phyloP scores from a whole-genome alignment of 2,888 invertebrate genomes.

The Notodonta ziczac region DNA sequence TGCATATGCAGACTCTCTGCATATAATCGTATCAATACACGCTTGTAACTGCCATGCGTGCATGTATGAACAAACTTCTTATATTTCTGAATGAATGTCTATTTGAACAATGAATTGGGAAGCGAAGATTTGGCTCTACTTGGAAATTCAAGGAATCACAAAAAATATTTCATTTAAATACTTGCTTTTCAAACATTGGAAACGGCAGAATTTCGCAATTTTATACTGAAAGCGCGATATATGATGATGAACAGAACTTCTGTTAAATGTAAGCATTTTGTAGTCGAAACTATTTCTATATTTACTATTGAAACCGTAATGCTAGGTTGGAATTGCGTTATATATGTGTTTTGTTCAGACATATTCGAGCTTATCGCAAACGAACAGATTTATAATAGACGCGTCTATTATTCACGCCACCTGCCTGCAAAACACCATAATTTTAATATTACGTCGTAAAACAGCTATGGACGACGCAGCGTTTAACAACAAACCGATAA shows the following conservation, averaged over 20 bases:
- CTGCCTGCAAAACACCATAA: constrained; percentile 2
- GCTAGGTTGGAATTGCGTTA: too few relatives aligned
- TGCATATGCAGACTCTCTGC: too few relatives aligned
- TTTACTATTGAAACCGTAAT: background rate
- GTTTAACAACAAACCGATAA: background rate
- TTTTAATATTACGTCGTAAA: constrained; percentile 1
- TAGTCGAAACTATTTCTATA: too few relatives aligned
- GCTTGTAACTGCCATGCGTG: too few relatives aligned
- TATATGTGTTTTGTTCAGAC: background rate
- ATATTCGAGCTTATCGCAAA: background rate
- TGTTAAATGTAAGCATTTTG: background rate
- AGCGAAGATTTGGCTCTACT: too few relatives aligned
- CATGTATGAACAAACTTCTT: too few relatives aligned
- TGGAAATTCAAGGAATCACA: too few relatives aligned
- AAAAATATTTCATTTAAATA: too few relatives aligned
- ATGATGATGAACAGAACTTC: background rate
- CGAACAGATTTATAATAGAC: background rate
- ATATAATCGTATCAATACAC: too few relatives aligned
- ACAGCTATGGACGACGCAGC: background rate
- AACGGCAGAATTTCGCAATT: background rate
- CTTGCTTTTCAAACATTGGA: background rate
- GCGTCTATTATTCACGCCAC: background rate
- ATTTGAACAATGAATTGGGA: too few relatives aligned
- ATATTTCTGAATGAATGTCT: too few relatives aligned
- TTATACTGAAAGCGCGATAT: background rate